phyloP scores from a whole-genome alignment of 2,113 vertebrate species.

The Panthera uncia region DNA sequence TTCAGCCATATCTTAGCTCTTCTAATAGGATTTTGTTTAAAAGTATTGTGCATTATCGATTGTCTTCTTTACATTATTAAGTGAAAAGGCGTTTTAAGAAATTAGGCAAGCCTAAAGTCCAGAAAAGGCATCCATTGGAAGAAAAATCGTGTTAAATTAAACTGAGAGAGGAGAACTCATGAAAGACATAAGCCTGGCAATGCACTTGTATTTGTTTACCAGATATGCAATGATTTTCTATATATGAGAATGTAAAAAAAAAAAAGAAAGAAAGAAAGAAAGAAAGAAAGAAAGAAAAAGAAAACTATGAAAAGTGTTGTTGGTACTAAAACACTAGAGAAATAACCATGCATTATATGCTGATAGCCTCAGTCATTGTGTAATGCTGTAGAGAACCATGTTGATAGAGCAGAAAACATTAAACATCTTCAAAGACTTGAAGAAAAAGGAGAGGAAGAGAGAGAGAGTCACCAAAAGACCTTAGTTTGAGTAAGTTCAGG shows the following conservation, averaged over 20 bases:
- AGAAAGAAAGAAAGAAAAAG: background rate
- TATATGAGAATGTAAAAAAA: background rate
- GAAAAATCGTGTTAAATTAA: background rate
- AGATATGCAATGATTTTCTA: background rate
- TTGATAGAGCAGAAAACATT: background rate
- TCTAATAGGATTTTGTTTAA: constrained; percentile 19
- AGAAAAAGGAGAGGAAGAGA: background rate
- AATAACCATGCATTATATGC: background rate
- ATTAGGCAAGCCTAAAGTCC: background rate
- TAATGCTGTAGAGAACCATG: background rate
- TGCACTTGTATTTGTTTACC: background rate
- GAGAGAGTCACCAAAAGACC: background rate
- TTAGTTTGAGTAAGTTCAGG: background rate
- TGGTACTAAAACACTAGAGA: background rate
- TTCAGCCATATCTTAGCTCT: background rate
- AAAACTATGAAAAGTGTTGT: background rate
- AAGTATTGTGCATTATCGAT: background rate
- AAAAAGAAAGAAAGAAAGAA: background rate
- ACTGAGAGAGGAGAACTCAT: background rate
- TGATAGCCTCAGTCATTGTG: background rate
- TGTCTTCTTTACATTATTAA: background rate
- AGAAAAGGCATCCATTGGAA: background rate
- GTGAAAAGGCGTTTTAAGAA: constrained; percentile 1
- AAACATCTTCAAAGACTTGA: background rate
- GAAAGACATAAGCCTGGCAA: background rate